Evolutionary conservation across 2,113 vertebrate genomes (phyloP), one percentile per base, ranked within the genome.

Genomic region (Phycodurus eques): DNA sequence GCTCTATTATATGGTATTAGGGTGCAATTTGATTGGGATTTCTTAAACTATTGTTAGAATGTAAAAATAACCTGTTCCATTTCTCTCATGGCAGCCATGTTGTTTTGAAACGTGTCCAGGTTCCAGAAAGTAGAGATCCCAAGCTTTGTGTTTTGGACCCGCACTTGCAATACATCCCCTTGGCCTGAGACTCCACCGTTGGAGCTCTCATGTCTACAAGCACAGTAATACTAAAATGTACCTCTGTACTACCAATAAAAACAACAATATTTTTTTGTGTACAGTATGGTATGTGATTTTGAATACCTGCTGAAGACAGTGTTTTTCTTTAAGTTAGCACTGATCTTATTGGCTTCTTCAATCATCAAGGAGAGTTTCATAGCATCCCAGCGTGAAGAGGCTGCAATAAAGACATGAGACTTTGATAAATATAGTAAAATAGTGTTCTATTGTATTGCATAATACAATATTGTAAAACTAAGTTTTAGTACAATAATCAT

Each of bases 361-460:
- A 98, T 94, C 96, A 98, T 97, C 84, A 96, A 77, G 12, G 96
- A 99, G 31, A 99, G 83, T 78, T 96, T 98, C 95, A 99, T 93
- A 72, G 94, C 89, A 80, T 92, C 94, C 98, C 98, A 99, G 20
- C 90, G 94, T 44, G 93, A 90, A 69, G 89, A 88, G 77, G 67
- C 95, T 96, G 79, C 69, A 62, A 76, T 12, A 86, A 42, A 63
- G 49, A 79, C 51, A 0, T 73, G 47, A 70, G 42, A 22, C 17
- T 9, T 4, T 31, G 22, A 31, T 31, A 13, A 27, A 39, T 39
- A 39, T 61, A 14, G 8, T 61, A 13, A 61, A 15, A 15, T 6
- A 61, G 59, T 15, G 31, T 35, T 46, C 12, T 46, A 7, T 20
- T 43, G 62, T 20, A 44, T 44, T n/a, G 11, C 42, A n/a, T 14